Evolutionary conservation across 1,140 invertebrate species (phyloP).

Genomic region (Phthorimaea operculella): DNA sequence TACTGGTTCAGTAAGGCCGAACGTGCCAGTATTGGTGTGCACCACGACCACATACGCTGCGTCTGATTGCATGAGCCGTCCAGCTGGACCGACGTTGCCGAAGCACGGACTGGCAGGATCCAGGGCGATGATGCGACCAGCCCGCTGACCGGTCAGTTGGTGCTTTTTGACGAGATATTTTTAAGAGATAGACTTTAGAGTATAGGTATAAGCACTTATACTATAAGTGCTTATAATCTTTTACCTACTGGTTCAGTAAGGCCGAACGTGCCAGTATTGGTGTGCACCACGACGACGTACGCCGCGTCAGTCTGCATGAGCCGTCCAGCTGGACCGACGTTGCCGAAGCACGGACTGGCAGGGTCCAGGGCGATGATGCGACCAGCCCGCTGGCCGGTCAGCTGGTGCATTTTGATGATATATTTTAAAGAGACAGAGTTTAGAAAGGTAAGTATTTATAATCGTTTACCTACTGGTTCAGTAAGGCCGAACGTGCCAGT

Average conservation of each 20-base stretch:
- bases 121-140: constrained; percentile 72
- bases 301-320: constrained; percentile 67
- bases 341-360: constrained; percentile 73
- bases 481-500: constrained; percentile 75
- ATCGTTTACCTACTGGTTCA: constrained; percentile 70
- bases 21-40: constrained; percentile 77
- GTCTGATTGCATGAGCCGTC: constrained; percentile 66
- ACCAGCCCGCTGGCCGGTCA: constrained; percentile 41
- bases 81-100: constrained; percentile 53
- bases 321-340: constrained; percentile 56
- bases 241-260: constrained; percentile 73
- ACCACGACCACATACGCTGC: constrained; percentile 76
- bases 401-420: too few species aligned
- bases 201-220: too few species aligned
- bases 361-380: constrained; percentile 78
- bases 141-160: constrained; percentile 30
- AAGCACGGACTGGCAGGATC: constrained; percentile 79
- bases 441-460: too few species aligned
- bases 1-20: constrained; percentile 74
- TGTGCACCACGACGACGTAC: constrained; percentile 80
- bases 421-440: too few species aligned
- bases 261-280: constrained; percentile 77
- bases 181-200: too few species aligned
- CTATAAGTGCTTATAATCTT: too few species aligned
- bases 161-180: too few species aligned